Conservation (phyloP, 2,888 invertebrate species). For the Scaptomyza caliginosa region DNA sequence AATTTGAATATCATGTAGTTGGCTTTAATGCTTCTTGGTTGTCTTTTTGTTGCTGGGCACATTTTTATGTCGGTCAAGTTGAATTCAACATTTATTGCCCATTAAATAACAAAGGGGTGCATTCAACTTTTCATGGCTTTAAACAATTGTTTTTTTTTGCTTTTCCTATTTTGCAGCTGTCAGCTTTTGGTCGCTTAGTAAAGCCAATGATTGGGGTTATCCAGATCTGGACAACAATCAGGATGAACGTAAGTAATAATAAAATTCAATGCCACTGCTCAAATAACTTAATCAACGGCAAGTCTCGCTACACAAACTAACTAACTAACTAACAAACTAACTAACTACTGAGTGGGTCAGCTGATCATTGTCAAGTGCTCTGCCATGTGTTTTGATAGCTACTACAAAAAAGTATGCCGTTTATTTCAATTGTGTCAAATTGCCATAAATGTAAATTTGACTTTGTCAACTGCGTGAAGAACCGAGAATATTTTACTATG, state of each 20-base stretch:
- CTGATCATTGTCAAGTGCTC: conserved; percentile 53
- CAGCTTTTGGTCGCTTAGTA: conserved; percentile 45
- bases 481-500: conserved; percentile 5
- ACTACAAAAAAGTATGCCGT: conserved; percentile 39
- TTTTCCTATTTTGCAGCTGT: conserved; percentile 58
- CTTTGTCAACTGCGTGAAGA: conserved; percentile 12
- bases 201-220: conserved; percentile 77
- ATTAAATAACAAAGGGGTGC: conserved; percentile 20
- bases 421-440: conserved; percentile 78
- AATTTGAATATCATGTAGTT: conserved; percentile 40
- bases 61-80: conserved; percentile 64
- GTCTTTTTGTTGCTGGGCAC: conserved; percentile 2
- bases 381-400: conserved; percentile 31
- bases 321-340: background rate
- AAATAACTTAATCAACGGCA: conserved; percentile 74
- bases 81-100: conserved; percentile 21
- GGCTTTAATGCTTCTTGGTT: conserved; percentile 13
- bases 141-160: background rate
- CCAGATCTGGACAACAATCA: conserved; percentile 79
- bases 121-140: conserved; percentile 35
- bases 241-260: conserved; percentile 77
- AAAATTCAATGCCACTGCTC: conserved; percentile 22
- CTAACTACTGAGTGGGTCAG: conserved; percentile 40
- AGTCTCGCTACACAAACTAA: conserved; percentile 5
- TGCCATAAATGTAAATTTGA: conserved; percentile 62